These are phyloP conservation scores for Trachythela sp. DNA, from an alignment of 64 coral and sea anemone genomes.

Conservation along the genomic window DNA sequence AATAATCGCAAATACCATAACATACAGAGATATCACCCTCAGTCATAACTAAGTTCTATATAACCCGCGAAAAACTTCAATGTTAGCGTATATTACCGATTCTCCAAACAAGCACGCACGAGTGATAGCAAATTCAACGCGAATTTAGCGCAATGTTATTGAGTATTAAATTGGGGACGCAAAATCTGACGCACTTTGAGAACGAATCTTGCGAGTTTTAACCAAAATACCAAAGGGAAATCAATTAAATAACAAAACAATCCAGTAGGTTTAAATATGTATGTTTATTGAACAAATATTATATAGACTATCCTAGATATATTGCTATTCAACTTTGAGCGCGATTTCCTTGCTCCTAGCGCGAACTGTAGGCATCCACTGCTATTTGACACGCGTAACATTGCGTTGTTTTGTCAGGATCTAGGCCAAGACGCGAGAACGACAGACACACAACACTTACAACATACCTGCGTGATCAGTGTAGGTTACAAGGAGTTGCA, in stretches of 20 bases:
- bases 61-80: background rate
- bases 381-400: background rate
- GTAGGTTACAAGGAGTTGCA: background rate
- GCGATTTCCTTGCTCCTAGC: background rate
- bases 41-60: background rate
- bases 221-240: background rate
- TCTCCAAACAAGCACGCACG: background rate
- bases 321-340: background rate
- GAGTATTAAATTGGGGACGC: background rate
- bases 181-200: background rate
- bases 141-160: background rate
- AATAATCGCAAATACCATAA: background rate
- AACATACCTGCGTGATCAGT: background rate
- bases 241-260: conserved; percentile 25
- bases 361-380: background rate
- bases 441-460: background rate
- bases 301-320: background rate
- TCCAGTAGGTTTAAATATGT: background rate
- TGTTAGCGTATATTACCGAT: background rate
- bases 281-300: conserved; percentile 25
- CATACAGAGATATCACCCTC: background rate
- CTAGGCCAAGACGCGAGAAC: background rate
- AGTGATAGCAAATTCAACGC: background rate
- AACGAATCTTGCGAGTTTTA: background rate
- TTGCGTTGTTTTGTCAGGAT: background rate